These are phyloP conservation scores for Mythimna impura DNA, from an alignment of 2,888 invertebrate species.

Conservation along the genomic window DNA sequence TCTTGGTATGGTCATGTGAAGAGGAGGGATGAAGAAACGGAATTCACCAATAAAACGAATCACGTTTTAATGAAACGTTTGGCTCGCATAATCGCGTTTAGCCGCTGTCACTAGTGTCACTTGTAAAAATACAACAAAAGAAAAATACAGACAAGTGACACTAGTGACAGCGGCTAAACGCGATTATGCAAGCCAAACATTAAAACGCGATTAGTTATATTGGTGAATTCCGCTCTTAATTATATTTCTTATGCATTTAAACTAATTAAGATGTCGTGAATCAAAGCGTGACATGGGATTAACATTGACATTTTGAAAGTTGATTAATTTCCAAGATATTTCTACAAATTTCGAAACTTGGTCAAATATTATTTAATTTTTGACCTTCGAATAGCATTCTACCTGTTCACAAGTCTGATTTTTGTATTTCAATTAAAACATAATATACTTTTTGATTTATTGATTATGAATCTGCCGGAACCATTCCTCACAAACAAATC, in stretches of 20 bases:
- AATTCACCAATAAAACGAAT: too few relatives aligned
- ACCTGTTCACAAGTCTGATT: neutral
- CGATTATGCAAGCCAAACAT: too few relatives aligned
- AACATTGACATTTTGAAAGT: conserved; percentile 64
- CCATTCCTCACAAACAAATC: conserved; percentile 3
- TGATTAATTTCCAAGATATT: conserved; percentile 36
- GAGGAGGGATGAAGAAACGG: too few relatives aligned
- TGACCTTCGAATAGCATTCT: conserved; percentile 7
- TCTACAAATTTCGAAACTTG: conserved; percentile 12
- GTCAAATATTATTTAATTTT: conserved; percentile 18
- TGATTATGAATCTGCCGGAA: conserved; percentile 4
- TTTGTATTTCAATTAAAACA: neutral
- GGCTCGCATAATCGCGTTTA: too few relatives aligned
- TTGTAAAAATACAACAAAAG: too few relatives aligned
- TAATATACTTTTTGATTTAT: conserved; percentile 17
- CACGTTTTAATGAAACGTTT: too few relatives aligned
- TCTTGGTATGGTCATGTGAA: too few relatives aligned
- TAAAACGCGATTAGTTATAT: too few relatives aligned
- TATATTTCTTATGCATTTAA: neutral
- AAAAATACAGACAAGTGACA: too few relatives aligned
- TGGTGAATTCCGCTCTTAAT: too few relatives aligned
- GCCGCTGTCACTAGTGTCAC: too few relatives aligned
- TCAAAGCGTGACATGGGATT: conserved; percentile 39
- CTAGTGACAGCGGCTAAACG: too few relatives aligned
- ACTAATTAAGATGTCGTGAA: neutral